Evolutionary conservation across 1,140 invertebrate species (phyloP).

Genomic region (Drosophila chauvacae): DNA sequence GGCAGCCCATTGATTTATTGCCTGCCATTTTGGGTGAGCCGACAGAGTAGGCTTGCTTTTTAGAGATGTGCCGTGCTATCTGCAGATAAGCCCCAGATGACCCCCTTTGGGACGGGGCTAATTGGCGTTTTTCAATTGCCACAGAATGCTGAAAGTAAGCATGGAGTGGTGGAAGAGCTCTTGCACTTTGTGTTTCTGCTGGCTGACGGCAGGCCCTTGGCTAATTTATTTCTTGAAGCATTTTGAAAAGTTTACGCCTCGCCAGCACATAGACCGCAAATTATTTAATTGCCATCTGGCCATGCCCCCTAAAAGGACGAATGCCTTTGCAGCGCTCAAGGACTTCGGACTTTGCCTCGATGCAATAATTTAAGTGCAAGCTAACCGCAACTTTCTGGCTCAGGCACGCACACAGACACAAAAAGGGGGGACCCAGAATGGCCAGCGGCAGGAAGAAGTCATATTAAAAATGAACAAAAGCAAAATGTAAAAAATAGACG

Average conservation of each 20-base stretch:
- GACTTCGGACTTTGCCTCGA: conserved; percentile 68
- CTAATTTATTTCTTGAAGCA: conserved; percentile 66
- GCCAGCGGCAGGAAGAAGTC: conserved; percentile 63
- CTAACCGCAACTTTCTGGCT: conserved; percentile 74
- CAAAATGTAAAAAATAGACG: conserved; percentile 43
- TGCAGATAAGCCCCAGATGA: conserved; percentile 67
- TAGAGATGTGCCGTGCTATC: conserved; percentile 48
- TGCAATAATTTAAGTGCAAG: conserved; percentile 82
- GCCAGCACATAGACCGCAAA: conserved; percentile 70
- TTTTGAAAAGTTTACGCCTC: conserved; percentile 61
- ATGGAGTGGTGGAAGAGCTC: conserved; percentile 6
- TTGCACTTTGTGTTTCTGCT: conserved; percentile 50
- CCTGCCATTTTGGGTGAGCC: conserved; percentile 57
- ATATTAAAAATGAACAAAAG: conserved; percentile 78
- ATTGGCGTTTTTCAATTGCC: conserved; percentile 80
- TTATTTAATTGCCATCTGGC: conserved; percentile 77
- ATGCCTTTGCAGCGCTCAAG: conserved; percentile 63
- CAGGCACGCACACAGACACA: conserved; percentile 45
- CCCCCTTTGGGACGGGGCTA: conserved; percentile 71
- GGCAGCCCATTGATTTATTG: conserved; percentile 71
- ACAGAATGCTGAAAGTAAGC: conserved; percentile 47
- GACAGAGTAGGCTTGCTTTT: conserved; percentile 52
- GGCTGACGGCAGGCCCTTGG: conserved; percentile 27
- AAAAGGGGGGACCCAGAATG: neutral
- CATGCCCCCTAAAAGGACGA: conserved; percentile 37